Evolutionary conservation across 2,888 invertebrate species (phyloP).

Genomic region (Orchestes rusci): DNA sequence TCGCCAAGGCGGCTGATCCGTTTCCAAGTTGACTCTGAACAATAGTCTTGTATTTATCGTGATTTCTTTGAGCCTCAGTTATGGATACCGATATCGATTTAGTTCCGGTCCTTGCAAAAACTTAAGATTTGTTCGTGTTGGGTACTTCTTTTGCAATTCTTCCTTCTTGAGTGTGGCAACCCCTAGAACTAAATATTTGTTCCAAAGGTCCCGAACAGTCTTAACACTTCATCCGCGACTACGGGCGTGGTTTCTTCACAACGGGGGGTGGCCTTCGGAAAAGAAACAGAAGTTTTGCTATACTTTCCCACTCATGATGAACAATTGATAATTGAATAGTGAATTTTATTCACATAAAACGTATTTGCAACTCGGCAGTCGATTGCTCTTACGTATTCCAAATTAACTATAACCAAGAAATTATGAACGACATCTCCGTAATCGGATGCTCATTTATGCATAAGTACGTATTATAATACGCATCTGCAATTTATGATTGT

Average conservation of each 20-base stretch:
- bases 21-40: neutral
- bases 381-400: too few relatives aligned
- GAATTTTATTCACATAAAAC: too few relatives aligned
- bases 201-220: neutral
- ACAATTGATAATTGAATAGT: too few relatives aligned
- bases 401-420: too few relatives aligned
- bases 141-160: neutral
- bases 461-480: too few relatives aligned
- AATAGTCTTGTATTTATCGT: neutral
- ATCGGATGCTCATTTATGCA: too few relatives aligned
- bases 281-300: too few relatives aligned
- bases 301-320: too few relatives aligned
- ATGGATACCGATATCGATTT: neutral
- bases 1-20: neutral
- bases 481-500: too few relatives aligned
- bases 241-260: neutral
- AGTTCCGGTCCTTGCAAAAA: neutral
- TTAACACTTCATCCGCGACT: neutral
- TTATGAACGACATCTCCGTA: too few relatives aligned
- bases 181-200: neutral
- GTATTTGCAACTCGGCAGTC: too few relatives aligned
- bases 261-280: too few relatives aligned
- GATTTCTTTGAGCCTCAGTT: neutral
- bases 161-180: neutral
- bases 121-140: neutral